phyloP scores from a whole-genome alignment of 2,888 invertebrate species.

The Lasiommata megera region DNA sequence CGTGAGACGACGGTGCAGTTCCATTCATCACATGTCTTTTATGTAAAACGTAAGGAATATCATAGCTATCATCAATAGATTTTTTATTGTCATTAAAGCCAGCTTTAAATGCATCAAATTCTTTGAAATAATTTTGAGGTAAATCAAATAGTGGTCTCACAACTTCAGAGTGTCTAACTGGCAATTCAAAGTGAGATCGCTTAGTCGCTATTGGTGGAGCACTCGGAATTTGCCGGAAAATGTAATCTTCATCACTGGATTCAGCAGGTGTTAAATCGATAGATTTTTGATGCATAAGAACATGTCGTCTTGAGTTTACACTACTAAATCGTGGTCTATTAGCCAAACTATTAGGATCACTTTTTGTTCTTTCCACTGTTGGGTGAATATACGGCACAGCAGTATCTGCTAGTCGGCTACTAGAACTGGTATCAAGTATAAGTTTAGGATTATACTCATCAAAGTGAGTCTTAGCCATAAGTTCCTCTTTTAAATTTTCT shows the following conservation, averaged over 20 bases:
- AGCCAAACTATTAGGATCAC: conserved; percentile 91
- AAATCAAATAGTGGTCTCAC: conserved; percentile 86
- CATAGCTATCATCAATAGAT: conserved; percentile 80
- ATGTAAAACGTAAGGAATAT: conserved; percentile 92
- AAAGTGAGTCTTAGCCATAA: conserved; percentile 85
- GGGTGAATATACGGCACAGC: conserved; percentile 83
- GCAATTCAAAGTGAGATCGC: conserved; percentile 86
- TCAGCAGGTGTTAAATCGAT: conserved; percentile 92
- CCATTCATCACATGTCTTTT: conserved; percentile 93
- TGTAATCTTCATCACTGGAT: conserved; percentile 91
- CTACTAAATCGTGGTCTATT: conserved; percentile 87
- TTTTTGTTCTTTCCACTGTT: conserved; percentile 91
- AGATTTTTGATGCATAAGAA: conserved; percentile 92
- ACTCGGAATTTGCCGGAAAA: conserved; percentile 88
- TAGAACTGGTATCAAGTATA: conserved; percentile 77
- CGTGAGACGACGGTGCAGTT: conserved; percentile 84
- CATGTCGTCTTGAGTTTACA: conserved; percentile 87
- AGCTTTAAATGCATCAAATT: conserved; percentile 82
- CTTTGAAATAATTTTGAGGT: conserved; percentile 87
- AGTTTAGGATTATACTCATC: conserved; percentile 88
- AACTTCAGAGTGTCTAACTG: conserved; percentile 79
- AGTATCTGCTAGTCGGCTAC: conserved; percentile 73
- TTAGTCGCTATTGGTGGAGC: conserved; percentile 87
- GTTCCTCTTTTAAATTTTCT: conserved; percentile 82
- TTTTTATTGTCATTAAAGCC: conserved; percentile 77